These are phyloP conservation scores for Phytoseiulus persimilis DNA, from an alignment of 2,888 invertebrate species.

Conservation along the genomic window DNA sequence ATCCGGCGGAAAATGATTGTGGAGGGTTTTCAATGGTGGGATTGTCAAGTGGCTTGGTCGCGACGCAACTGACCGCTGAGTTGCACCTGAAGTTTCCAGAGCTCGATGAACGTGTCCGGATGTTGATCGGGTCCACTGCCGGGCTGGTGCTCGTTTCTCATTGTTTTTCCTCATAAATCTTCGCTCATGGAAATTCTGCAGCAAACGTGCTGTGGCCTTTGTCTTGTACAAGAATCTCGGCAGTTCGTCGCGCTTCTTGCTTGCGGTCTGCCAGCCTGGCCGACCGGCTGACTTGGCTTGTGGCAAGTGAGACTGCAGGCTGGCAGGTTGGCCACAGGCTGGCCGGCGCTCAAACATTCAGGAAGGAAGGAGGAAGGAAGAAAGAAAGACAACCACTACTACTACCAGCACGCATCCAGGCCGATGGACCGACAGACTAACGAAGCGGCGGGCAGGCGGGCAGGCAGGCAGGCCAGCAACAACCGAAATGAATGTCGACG, in stretches of 20 bases:
- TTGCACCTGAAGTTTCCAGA: not conserved
- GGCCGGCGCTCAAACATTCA: not conserved
- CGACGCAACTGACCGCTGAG: not conserved
- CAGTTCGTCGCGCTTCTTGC: not conserved
- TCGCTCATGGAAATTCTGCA: not conserved
- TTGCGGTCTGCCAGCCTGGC: not conserved
- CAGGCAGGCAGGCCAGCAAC: not conserved
- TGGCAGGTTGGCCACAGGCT: slow-evolving; percentile 13
- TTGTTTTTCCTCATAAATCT: not conserved
- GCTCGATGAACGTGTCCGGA: not conserved
- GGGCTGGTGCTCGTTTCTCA: not conserved
- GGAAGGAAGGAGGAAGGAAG: not conserved
- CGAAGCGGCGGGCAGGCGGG: not conserved
- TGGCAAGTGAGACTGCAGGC: not conserved
- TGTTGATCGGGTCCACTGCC: not conserved
- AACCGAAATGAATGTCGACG: slow-evolving; percentile 30
- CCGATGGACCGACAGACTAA: not conserved
- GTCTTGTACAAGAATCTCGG: not conserved
- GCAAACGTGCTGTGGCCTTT: not conserved
- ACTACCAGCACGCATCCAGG: not conserved
- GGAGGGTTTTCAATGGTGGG: not conserved
- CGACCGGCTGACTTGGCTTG: not conserved
- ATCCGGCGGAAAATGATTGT: not conserved
- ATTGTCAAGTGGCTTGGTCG: not conserved
- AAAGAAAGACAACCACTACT: not conserved